phyloP scores from a whole-genome alignment of 2,797 vertebrate species.

The Chelonia mydas region DNA sequence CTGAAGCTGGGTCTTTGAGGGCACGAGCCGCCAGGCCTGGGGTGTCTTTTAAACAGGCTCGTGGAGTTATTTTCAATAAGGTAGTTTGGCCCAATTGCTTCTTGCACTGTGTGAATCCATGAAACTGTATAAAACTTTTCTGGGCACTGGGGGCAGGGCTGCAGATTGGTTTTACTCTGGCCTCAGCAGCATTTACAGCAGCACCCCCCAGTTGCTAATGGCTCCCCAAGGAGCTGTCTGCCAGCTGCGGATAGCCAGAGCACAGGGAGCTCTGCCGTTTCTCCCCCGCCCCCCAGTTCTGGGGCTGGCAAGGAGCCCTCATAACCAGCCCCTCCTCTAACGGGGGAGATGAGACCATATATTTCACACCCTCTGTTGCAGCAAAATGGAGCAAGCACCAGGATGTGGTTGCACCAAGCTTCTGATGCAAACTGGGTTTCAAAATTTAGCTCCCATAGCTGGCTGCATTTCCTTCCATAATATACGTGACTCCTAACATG shows the following conservation, averaged over 20 bases:
- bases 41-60: background rate
- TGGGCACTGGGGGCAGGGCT: fast-evolving
- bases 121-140: background rate
- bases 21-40: no score
- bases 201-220: background rate
- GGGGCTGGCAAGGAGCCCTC: background rate
- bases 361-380: background rate
- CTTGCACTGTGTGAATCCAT: background rate
- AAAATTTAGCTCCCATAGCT: background rate
- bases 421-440: background rate
- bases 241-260: background rate
- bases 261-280: background rate
- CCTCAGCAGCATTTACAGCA: background rate
- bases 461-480: background rate
- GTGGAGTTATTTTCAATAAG: background rate
- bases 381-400: background rate
- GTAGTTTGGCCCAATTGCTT: background rate
- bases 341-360: background rate
- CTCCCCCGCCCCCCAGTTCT: background rate
- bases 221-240: background rate
- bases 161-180: background rate
- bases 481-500: background rate
- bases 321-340: background rate
- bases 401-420: background rate
- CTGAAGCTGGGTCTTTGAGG: background rate